These are phyloP conservation scores for Zaprionus vittiger DNA, from an alignment of 1,140 invertebrate species.

Conservation along the genomic window DNA sequence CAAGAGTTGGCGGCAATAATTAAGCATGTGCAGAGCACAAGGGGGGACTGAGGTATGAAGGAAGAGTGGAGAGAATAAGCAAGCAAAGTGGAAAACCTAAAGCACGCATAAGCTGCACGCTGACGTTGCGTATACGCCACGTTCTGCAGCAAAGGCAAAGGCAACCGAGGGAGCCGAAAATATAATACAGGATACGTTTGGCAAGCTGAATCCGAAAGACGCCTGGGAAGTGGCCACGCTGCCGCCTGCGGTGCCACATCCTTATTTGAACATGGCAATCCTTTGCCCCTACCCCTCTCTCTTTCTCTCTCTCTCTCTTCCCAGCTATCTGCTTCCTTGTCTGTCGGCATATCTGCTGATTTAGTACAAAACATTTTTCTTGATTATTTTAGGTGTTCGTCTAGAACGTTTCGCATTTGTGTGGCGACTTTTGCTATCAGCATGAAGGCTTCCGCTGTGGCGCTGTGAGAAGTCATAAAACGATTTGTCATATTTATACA, in stretches of 20 bases:
- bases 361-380: conserved; percentile 80
- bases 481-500: conserved; percentile 83
- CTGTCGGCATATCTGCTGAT: conserved; percentile 50
- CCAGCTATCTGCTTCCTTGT: not conserved
- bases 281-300: conserved; percentile 34
- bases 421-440: conserved; percentile 57
- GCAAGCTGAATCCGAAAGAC: not conserved
- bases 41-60: not conserved
- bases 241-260: conserved; percentile 75
- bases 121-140: conserved; percentile 71
- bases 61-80: not conserved
- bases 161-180: not conserved
- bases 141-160: conserved; percentile 23
- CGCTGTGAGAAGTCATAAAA: conserved; percentile 81
- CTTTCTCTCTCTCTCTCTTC: not conserved
- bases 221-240: conserved; percentile 46
- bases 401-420: conserved; percentile 50
- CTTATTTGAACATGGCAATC: conserved; percentile 56
- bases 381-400: conserved; percentile 74
- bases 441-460: conserved; percentile 48
- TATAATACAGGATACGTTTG: not conserved
- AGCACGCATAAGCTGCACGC: conserved; percentile 70
- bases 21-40: not conserved
- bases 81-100: conserved; percentile 61
- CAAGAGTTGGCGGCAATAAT: not conserved